Percentiles rank a stretch among this genome's conserved stretches.
phyloP scores from a whole-genome alignment of 1,140 invertebrate species.

The Tribolium castaneum region DNA sequence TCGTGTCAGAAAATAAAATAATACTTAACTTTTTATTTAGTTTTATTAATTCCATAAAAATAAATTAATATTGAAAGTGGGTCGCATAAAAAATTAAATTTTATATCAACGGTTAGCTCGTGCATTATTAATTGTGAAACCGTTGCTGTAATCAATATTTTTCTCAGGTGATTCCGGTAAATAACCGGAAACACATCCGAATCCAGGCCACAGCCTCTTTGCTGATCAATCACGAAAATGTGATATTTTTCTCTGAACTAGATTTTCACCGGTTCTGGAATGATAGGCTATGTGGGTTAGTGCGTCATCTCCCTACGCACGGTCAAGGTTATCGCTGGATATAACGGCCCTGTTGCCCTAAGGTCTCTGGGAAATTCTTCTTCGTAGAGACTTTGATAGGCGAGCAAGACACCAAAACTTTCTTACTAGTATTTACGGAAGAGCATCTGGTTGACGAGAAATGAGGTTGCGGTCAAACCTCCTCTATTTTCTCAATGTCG shows the following conservation, averaged over 20 bases:
- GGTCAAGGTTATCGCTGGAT: slow-evolving; percentile 39
- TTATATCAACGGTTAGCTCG: no score
- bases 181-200: background rate
- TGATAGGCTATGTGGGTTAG: slow-evolving; percentile 35
- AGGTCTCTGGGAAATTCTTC: background rate
- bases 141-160: no score
- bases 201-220: background rate
- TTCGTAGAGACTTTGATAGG: slow-evolving; percentile 13
- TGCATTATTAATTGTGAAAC: no score
- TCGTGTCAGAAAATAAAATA: background rate
- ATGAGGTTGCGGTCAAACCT: slow-evolving; percentile 25
- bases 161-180: no score
- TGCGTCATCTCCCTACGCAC: slow-evolving; percentile 38
- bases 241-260: slow-evolving; percentile 20
- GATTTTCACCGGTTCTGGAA: background rate
- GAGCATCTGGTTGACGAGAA: slow-evolving; percentile 6
- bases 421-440: background rate
- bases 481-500: background rate
- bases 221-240: slow-evolving; percentile 6
- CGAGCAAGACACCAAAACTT: background rate
- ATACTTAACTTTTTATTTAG: background rate
- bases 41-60: background rate
- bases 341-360: slow-evolving; percentile 32
- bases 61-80: background rate
- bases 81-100: background rate